Evolutionary conservation across 2,888 invertebrate species (phyloP), one percentile per base, ranked within the genome.

Genomic region (Lacanobia oleracea): DNA sequence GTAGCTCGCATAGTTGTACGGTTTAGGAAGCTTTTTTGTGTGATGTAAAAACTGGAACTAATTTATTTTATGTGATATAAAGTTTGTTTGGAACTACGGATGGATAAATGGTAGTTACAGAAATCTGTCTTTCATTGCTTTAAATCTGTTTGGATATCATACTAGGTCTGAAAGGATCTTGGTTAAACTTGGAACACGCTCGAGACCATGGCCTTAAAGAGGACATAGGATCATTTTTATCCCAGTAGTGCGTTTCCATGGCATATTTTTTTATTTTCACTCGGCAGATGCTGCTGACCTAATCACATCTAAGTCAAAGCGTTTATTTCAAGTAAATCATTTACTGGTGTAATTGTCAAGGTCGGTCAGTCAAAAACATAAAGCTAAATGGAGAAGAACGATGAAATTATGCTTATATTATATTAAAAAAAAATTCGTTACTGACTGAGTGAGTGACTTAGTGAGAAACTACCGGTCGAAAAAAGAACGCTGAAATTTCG

Each of bases 1-100:
- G 72, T 72, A 72, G 72, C 72, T 27, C 16, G 1, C 45, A 9
- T 1, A 37, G 2, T 45, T 45, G 4, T 10, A 18, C 8, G 37
- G 23, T 53, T 70, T 43, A 18, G 18, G 0, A 43, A 21, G 2
- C 51, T 9, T 14, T 50, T 51, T 61, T 37, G 5, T 1, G 10
- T 10, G 8, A 18, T 37, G 0, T 14, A 27, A 51, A 40, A 37
- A 21, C 12, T 50, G 2, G 27, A n/a, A n/a, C 10, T n/a, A 5
- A 1, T 54, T 37, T 16, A 16, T 37, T 40, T 51, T 1, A 40
- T 10, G 23, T 40, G 3, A 27, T 53, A n/a, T n/a, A 21, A 67
- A 23, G 9, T 63, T 48, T 23, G 10, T 12, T 33, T 10, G n/a
- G 18, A n/a, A 6, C n/a, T 18, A 57, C 1, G 33, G 33, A 33